phyloP scores from a whole-genome alignment of 2,888 invertebrate genomes.

The Pasiphila rectangulata region DNA sequence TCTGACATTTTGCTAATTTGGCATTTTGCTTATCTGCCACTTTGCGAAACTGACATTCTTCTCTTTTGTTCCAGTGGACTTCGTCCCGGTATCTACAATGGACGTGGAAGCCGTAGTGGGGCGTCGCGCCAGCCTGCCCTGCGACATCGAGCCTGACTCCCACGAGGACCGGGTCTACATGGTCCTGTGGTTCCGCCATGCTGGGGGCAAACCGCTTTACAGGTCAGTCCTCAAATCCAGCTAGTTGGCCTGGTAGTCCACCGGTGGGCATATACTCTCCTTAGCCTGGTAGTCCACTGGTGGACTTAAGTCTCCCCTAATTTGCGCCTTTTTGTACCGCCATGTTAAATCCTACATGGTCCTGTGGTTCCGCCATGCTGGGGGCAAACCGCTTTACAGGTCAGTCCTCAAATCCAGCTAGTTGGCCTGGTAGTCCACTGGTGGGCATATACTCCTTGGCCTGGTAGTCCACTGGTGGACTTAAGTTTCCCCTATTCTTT shows the following conservation, averaged over 20 bases:
- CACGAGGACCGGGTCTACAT: slow-evolving; percentile 93
- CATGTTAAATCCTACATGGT: too few relatives aligned
- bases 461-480: too few relatives aligned
- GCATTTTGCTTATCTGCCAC: too few relatives aligned
- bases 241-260: too few relatives aligned
- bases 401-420: slow-evolving; percentile 56
- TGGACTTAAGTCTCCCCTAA: too few relatives aligned
- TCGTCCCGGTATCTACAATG: slow-evolving; percentile 73
- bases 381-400: slow-evolving; percentile 94
- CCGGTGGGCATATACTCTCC: too few relatives aligned
- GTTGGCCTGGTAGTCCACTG: too few relatives aligned
- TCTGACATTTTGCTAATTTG: too few relatives aligned
- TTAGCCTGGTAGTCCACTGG: too few relatives aligned
- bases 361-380: slow-evolving; percentile 92
- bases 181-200: slow-evolving; percentile 95
- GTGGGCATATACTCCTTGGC: too few relatives aligned
- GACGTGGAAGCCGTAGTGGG: slow-evolving; percentile 91
- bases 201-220: slow-evolving; percentile 92
- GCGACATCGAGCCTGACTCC: slow-evolving; percentile 91
- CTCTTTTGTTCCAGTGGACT: slow-evolving; percentile 60
- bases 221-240: slow-evolving; percentile 82
- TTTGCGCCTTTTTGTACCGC: too few relatives aligned
- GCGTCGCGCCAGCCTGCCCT: slow-evolving; percentile 90
- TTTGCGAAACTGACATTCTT: neutral
- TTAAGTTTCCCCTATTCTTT: too few relatives aligned